Conservation (phyloP, 1,140 invertebrate genomes). For the Apis florea region DNA sequence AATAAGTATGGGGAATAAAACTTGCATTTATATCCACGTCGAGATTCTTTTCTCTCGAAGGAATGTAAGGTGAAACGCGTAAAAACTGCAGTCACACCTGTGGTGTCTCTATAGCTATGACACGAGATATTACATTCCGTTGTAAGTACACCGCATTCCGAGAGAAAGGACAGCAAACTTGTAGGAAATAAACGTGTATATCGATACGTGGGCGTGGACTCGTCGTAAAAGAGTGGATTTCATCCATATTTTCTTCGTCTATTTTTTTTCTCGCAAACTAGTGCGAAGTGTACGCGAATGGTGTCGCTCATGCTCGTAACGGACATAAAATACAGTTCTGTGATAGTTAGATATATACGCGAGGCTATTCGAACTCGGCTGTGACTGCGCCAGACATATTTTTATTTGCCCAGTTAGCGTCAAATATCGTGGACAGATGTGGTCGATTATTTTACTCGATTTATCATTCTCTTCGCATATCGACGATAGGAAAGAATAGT, state of each 20-base stretch:
- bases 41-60: not conserved
- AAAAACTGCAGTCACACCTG: slow-evolving; percentile 42
- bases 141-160: slow-evolving; percentile 42
- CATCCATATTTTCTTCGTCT: not conserved
- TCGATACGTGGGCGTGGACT: slow-evolving; percentile 13
- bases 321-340: slow-evolving; percentile 45
- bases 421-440: slow-evolving; percentile 56
- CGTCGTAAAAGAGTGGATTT: slow-evolving; percentile 2
- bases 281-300: not conserved
- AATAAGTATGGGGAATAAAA: not conserved
- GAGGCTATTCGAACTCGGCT: not conserved
- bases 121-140: slow-evolving; percentile 36
- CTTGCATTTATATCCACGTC: not conserved
- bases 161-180: slow-evolving; percentile 13
- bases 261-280: not conserved
- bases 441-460: slow-evolving; percentile 62
- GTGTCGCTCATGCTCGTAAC: not conserved
- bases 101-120: slow-evolving; percentile 17
- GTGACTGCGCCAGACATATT: slow-evolving; percentile 21
- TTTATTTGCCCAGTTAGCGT: slow-evolving; percentile 46
- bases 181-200: slow-evolving; percentile 5
- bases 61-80: slow-evolving; percentile 20
- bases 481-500: slow-evolving; percentile 33
- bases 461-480: slow-evolving; percentile 60
- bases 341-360: not conserved